A percentile compares a stretch with the other conserved stretches of the same genome.
Evolutionary conservation across 2,113 vertebrate species (phyloP).

Genomic region (Anhinga anhinga): DNA sequence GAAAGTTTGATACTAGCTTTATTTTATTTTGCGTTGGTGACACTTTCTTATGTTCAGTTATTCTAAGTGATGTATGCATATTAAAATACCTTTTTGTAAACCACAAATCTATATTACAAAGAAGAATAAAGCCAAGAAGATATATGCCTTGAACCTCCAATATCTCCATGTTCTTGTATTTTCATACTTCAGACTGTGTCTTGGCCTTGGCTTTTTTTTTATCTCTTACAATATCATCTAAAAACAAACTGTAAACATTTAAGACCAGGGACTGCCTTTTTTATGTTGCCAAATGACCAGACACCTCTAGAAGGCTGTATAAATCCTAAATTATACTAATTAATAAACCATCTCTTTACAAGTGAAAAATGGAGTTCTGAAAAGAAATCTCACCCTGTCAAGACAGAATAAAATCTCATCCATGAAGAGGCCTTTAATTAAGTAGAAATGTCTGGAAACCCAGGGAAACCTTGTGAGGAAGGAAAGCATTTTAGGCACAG

Average conservation of each 20-base stretch:
- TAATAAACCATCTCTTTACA: not conserved
- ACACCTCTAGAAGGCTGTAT: not conserved
- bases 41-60: not conserved
- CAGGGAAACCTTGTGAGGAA: not conserved
- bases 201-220: not conserved
- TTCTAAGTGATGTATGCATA: not conserved
- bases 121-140: not conserved
- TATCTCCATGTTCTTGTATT: not conserved
- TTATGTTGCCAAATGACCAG: not conserved
- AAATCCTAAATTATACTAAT: not conserved
- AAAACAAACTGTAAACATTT: not conserved
- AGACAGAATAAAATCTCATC: not conserved
- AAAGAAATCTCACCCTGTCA: not conserved
- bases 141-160: not conserved
- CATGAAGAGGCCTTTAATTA: not conserved
- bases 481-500: not conserved
- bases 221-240: not conserved
- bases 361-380: not conserved
- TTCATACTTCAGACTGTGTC: not conserved
- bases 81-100: not conserved
- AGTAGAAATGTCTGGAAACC: not conserved
- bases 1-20: not conserved
- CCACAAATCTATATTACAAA: not conserved
- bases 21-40: not conserved
- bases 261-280: not conserved